A percentile compares a stretch with the other conserved stretches of the same genome.
Evolutionary conservation across 2,113 vertebrate species (phyloP).

Genomic region (Octodon degus): DNA sequence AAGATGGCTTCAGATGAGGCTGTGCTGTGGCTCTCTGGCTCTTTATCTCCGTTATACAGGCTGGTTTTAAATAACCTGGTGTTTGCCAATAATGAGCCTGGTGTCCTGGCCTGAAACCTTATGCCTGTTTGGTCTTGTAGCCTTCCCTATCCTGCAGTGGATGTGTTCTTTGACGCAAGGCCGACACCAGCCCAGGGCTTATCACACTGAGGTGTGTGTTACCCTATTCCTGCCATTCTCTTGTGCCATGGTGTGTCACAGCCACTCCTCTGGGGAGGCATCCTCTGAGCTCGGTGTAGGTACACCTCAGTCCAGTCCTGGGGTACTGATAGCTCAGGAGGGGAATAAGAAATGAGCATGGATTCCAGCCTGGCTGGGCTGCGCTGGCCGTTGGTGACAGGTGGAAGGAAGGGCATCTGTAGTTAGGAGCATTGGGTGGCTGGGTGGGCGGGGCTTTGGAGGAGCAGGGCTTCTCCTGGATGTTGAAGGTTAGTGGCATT

Average conservation of each 20-base stretch:
- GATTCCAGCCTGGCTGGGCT: not conserved
- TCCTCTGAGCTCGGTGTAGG: not conserved
- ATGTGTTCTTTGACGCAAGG: constrained; percentile 4
- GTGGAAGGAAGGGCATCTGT: not conserved
- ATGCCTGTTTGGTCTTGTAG: constrained; percentile 51
- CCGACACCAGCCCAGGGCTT: constrained; percentile 56
- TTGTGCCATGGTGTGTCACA: not conserved
- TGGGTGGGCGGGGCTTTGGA: not conserved
- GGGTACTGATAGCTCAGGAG: not conserved
- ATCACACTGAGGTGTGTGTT: constrained; percentile 17
- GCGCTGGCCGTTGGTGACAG: not conserved
- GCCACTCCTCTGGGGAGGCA: not conserved
- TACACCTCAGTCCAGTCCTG: not conserved
- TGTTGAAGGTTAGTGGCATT: not conserved
- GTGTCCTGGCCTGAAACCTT: constrained; percentile 68
- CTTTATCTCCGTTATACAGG: constrained; percentile 3
- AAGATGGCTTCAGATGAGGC: constrained; percentile 13
- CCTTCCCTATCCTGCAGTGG: not conserved
- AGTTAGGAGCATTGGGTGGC: not conserved
- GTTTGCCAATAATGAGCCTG: constrained; percentile 45
- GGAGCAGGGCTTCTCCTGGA: not conserved
- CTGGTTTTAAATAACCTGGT: constrained; percentile 65
- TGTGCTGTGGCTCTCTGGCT: not conserved
- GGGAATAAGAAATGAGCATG: not conserved
- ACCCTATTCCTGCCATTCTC: not conserved